Evolutionary conservation across 2,888 invertebrate genomes (phyloP).

Genomic region (Andrena flavipes): DNA sequence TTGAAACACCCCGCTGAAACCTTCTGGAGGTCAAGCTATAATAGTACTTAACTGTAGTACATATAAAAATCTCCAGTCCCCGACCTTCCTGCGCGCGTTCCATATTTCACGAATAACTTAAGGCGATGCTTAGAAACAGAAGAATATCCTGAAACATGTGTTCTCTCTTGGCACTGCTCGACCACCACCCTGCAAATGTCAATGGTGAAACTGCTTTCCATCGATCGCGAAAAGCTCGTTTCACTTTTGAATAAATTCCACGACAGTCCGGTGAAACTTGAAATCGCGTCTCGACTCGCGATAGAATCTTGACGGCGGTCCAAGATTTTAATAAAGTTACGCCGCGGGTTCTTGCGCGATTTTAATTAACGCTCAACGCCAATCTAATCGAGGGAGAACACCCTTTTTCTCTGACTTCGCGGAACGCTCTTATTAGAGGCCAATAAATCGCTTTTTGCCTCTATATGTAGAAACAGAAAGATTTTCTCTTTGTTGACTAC

Average conservation of each 20-base stretch:
- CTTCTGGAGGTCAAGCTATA: background rate
- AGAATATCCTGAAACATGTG: background rate
- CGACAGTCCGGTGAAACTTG: constrained; percentile 37
- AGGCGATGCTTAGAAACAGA: background rate
- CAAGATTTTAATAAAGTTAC: constrained; percentile 15
- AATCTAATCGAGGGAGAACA: constrained; percentile 21
- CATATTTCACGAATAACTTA: background rate
- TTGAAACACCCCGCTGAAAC: constrained; percentile 12
- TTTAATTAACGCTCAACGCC: constrained; percentile 18
- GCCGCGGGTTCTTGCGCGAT: constrained; percentile 7
- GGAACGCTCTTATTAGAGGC: constrained; percentile 12
- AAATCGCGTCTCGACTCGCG: constrained; percentile 13
- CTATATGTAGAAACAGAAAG: constrained; percentile 11
- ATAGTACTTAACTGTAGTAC: background rate
- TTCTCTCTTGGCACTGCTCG: constrained; percentile 24
- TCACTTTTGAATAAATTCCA: constrained; percentile 40
- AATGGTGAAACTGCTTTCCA: constrained; percentile 54
- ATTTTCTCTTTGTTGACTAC: constrained; percentile 39
- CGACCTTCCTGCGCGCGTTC: background rate
- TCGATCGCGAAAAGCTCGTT: constrained; percentile 50
- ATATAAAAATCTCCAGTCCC: constrained; percentile 11
- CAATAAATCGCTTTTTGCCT: constrained; percentile 4
- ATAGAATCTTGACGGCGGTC: constrained; percentile 13
- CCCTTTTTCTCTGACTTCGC: constrained; percentile 24
- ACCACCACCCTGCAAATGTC: constrained; percentile 54